phyloP scores from a whole-genome alignment of 1,140 invertebrate species.

The Zaprionus taronus region DNA sequence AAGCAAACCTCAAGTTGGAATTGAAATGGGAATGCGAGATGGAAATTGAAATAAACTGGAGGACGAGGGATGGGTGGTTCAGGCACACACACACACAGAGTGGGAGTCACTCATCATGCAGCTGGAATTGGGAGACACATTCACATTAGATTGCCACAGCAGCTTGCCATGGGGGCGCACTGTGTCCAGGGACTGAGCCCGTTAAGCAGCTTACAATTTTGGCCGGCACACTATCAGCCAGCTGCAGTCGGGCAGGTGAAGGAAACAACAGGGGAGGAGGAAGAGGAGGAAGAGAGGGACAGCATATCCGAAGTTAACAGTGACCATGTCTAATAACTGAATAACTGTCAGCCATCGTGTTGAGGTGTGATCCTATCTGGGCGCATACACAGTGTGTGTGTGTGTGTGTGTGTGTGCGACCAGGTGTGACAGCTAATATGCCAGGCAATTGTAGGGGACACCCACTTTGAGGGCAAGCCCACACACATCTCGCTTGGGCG shows the following conservation, averaged over 20 bases:
- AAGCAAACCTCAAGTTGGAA: slow-evolving; percentile 62
- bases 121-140: slow-evolving; percentile 7
- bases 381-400: background rate
- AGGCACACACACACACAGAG: background rate
- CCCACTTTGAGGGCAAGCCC: background rate
- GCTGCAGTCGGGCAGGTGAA: slow-evolving; percentile 10
- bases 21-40: slow-evolving; percentile 10
- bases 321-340: slow-evolving; percentile 36
- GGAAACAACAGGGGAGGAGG: background rate
- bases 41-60: background rate
- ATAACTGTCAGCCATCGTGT: slow-evolving; percentile 36
- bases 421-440: slow-evolving; percentile 22
- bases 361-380: background rate
- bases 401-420: background rate
- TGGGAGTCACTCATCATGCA: slow-evolving; percentile 12
- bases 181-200: slow-evolving; percentile 7
- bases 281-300: background rate
- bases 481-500: slow-evolving; percentile 52
- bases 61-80: background rate
- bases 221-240: slow-evolving; percentile 2
- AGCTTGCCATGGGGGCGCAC: slow-evolving; percentile 13
- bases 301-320: slow-evolving; percentile 7
- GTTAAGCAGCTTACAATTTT: slow-evolving; percentile 40
- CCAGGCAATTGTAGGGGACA: slow-evolving; percentile 44
- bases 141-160: slow-evolving; percentile 33